Evolutionary conservation across 2,113 vertebrate genomes (phyloP).

Genomic region (Halcyon malimbica): DNA sequence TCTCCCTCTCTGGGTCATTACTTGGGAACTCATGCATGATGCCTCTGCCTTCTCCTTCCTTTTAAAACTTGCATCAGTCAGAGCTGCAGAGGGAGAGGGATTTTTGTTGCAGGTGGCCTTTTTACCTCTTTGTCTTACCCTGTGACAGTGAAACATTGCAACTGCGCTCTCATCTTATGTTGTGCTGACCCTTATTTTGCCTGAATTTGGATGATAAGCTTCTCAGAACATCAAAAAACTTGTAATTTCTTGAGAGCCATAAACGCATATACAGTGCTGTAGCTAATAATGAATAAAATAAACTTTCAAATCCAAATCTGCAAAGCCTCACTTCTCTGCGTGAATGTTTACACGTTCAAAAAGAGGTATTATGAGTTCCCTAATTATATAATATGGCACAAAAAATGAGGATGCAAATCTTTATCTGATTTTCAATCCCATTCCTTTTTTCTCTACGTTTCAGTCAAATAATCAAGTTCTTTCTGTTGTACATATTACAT

Average conservation of each 20-base stretch:
- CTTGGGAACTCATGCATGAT: background rate
- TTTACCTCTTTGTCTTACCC: background rate
- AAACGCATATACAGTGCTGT: background rate
- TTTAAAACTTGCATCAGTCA: background rate
- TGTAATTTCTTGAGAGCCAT: background rate
- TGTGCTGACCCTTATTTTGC: background rate
- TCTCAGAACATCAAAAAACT: background rate
- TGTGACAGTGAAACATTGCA: background rate
- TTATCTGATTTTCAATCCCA: background rate
- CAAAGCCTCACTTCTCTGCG: background rate
- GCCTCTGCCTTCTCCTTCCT: background rate
- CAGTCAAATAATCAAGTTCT: background rate
- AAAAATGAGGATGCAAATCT: background rate
- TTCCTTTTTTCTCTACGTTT: background rate
- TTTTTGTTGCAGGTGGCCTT: background rate
- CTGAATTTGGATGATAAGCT: background rate
- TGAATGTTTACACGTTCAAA: background rate
- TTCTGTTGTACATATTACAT: background rate
- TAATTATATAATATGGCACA: background rate
- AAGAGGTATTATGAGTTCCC: background rate
- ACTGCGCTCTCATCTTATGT: background rate
- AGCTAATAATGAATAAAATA: background rate
- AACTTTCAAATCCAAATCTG: background rate
- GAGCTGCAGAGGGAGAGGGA: background rate
- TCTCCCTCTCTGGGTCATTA: background rate